Percentiles rank a stretch among this genome's conserved stretches.
Conservation (phyloP, 2,113 vertebrate genomes). For the Steatornis caripensis region DNA sequence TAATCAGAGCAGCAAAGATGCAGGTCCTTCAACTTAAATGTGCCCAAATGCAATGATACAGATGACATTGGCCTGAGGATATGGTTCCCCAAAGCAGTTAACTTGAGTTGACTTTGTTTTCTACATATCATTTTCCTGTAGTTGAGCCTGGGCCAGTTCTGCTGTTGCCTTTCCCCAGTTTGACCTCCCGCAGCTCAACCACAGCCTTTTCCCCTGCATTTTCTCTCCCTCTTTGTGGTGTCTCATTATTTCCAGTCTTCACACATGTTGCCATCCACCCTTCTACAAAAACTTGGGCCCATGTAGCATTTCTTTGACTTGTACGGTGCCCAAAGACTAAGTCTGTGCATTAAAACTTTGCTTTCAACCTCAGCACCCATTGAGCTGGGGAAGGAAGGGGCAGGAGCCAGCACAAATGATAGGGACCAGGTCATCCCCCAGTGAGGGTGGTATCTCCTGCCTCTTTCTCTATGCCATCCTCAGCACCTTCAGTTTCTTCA, state of each 20-base stretch:
- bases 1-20: background rate
- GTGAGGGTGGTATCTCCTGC: background rate
- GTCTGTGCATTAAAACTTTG: background rate
- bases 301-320: background rate
- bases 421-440: background rate
- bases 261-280: background rate
- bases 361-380: background rate
- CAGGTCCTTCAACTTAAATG: background rate
- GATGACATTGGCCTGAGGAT: background rate
- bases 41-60: background rate
- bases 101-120: background rate
- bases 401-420: background rate
- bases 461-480: background rate
- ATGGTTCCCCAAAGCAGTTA: background rate
- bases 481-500: background rate
- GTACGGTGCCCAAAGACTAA: background rate
- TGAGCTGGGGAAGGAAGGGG: background rate
- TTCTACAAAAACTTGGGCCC: background rate
- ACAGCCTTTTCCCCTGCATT: background rate
- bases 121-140: background rate
- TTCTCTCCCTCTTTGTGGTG: background rate
- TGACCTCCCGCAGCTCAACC: background rate
- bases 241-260: background rate
- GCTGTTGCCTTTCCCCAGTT: background rate
- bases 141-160: background rate